These are phyloP conservation scores for Drosophila serrata DNA, from an alignment of 1,140 invertebrate species.

Conservation along the genomic window DNA sequence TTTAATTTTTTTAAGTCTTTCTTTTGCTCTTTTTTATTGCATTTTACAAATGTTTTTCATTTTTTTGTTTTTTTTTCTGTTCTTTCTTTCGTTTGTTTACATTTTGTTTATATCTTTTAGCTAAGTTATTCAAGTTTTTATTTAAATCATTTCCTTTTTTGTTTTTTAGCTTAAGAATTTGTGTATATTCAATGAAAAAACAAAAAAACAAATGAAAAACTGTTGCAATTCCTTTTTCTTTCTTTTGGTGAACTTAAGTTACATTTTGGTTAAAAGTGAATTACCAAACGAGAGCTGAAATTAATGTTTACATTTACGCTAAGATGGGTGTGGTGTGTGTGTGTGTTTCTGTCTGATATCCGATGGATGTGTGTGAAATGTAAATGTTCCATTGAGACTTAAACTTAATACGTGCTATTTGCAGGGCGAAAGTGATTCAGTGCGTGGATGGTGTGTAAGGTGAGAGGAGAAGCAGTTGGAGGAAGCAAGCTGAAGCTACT, in stretches of 20 bases:
- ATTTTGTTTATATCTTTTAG: slow-evolving; percentile 65
- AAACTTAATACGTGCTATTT: slow-evolving; percentile 59
- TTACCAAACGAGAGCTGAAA: slow-evolving; percentile 70
- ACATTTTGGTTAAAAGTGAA: slow-evolving; percentile 60
- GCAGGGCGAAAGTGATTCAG: slow-evolving; percentile 16
- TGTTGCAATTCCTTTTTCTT: slow-evolving; percentile 56
- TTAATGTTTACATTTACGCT: slow-evolving; percentile 71
- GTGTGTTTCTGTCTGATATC: slow-evolving; percentile 29
- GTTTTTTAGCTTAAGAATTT: slow-evolving; percentile 65
- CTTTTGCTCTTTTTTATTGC: slow-evolving; percentile 85
- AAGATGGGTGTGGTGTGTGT: slow-evolving; percentile 58
- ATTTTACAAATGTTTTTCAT: slow-evolving; percentile 75
- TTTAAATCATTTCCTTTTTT: slow-evolving; percentile 48
- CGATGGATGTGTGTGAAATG: slow-evolving; percentile 42
- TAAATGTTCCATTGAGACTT: slow-evolving; percentile 65
- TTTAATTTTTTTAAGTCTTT: slow-evolving; percentile 85
- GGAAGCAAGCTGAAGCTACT: slow-evolving; percentile 50
- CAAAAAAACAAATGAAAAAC: slow-evolving; percentile 67
- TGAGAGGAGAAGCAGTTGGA: slow-evolving; percentile 15
- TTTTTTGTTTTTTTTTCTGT: slow-evolving; percentile 57
- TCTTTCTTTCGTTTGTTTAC: slow-evolving; percentile 27
- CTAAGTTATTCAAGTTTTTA: slow-evolving; percentile 65
- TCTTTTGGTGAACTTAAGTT: slow-evolving; percentile 56
- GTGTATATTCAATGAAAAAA: slow-evolving; percentile 58
- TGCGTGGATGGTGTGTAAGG: neutral